A percentile compares a stretch with the other conserved stretches of the same genome.
phyloP scores from a whole-genome alignment of 2,113 vertebrate species.

The Cnemophilus loriae region DNA sequence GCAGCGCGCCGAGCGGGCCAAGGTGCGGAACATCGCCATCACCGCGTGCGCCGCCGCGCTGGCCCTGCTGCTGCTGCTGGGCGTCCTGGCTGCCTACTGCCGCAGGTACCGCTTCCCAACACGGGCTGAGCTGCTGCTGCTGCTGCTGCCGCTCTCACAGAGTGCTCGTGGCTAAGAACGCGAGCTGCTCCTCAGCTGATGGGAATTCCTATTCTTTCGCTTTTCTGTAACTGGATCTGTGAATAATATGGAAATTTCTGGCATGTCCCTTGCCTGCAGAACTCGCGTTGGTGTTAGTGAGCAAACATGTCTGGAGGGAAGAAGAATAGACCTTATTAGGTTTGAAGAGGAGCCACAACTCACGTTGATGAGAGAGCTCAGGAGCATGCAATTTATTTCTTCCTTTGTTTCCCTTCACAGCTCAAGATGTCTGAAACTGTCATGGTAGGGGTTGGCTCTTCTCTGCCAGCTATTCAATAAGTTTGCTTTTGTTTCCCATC shows the following conservation, averaged over 20 bases:
- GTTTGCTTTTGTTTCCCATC: not conserved
- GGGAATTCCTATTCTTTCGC: not conserved
- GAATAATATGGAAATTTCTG: not conserved
- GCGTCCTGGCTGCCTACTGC: constrained; percentile 68
- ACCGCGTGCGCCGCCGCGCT: constrained; percentile 52
- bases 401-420: not conserved
- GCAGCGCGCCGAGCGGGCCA: constrained; percentile 69
- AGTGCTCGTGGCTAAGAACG: rapidly evolving
- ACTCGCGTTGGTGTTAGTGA: not conserved
- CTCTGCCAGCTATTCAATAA: not conserved
- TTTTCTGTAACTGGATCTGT: not conserved
- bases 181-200: not conserved
- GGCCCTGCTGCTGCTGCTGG: constrained; percentile 79
- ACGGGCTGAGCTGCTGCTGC: rapidly evolving
- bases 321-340: not conserved
- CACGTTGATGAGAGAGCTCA: not conserved
- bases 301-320: not conserved
- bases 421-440: not conserved
- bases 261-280: not conserved
- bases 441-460: not conserved
- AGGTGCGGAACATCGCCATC: constrained; percentile 70
- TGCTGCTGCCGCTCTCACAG: not conserved
- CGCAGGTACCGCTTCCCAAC: constrained; percentile 72
- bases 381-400: not conserved
- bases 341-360: not conserved